A percentile compares a stretch with the other conserved stretches of the same genome.
These are phyloP conservation scores for Diachasmimorpha longicaudata DNA, from an alignment of 1,140 invertebrate genomes.

Conservation along the genomic window DNA sequence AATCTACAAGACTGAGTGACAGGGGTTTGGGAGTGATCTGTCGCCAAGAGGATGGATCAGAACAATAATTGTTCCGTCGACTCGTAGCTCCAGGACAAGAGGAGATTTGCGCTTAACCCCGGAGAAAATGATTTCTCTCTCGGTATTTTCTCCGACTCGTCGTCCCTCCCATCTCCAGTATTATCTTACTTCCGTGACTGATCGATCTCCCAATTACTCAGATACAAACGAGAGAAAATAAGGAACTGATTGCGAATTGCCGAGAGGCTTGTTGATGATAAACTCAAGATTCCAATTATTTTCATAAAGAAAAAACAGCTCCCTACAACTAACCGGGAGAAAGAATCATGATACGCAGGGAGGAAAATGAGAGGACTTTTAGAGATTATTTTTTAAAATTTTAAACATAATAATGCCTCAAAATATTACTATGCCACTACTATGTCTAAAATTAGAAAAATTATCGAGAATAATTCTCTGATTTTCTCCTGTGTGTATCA, in stretches of 20 bases:
- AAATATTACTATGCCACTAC: too few species aligned
- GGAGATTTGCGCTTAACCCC: conserved; percentile 38
- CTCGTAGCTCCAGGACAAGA: conserved; percentile 26
- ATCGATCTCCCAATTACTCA: conserved; percentile 15
- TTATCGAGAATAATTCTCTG: too few species aligned
- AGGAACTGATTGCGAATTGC: background rate
- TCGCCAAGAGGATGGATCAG: conserved; percentile 41
- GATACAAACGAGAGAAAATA: background rate
- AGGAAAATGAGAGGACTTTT: too few species aligned
- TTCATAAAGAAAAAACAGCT: background rate
- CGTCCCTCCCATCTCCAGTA: background rate
- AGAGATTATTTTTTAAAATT: too few species aligned
- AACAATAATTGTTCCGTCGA: conserved; percentile 47
- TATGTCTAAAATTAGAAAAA: too few species aligned
- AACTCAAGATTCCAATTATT: too few species aligned
- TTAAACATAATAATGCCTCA: too few species aligned
- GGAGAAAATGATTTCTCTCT: background rate
- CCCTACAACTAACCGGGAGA: background rate
- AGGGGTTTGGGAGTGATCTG: conserved; percentile 1
- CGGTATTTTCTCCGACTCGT: background rate
- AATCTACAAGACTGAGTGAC: background rate
- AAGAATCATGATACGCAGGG: too few species aligned
- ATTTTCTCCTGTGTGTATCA: too few species aligned
- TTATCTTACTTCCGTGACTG: conserved; percentile 17
- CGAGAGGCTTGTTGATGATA: too few species aligned